Base-by-base conservation (phyloP, 2,113 vertebrate species). In the Notothenia coriiceps region DNA sequence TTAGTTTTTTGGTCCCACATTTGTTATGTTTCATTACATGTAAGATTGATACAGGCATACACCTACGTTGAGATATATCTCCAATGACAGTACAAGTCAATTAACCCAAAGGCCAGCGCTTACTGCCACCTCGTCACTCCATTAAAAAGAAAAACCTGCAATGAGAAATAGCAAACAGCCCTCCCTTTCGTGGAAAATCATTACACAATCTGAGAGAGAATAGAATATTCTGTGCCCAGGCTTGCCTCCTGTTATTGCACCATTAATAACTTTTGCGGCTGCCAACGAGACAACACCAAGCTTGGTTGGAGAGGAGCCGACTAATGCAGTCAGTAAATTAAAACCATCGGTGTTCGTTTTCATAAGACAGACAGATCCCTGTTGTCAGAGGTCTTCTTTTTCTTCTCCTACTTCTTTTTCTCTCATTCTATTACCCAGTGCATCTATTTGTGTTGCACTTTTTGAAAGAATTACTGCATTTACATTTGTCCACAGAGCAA, bases 101-200 rank as follows among this genome's bases (percentile, higher is more conserved):
- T 96, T 94, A 94, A 95, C 90, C 89, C 82, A 94, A 94, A 94
- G 93, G 93, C 89, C 92, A 92, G 84, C 50, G 83, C 94, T 63
- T 64, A 75, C 54, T 57, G 40, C 47, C 60, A 67, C 50, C 76
- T 70, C 55, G 67, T 56, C 59, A 52, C 49, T 78, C 72, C 55
- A 70, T 92, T 81, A 79, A 86, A 91, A n/a, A 61, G 46, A 71
- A 49, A 17, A 40, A 9, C 29, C 88, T 90, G 91, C 90, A 90
- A 77, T 94, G 94, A 94, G 91, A 93, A 95, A 96, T 93, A 89
- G 93, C 92, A 93, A 83, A 80, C 92, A 87, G 91, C 87, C 93
- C 90, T 93, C 93, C 93, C 87, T 92, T 94, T 86, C 64, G 86
- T 87, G 92, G 91, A 91, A 91, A 91, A 94, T 95, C 94, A 94